Evolutionary conservation across 2,888 invertebrate genomes (phyloP).

Genomic region (Cosmorhoe ocellata): DNA sequence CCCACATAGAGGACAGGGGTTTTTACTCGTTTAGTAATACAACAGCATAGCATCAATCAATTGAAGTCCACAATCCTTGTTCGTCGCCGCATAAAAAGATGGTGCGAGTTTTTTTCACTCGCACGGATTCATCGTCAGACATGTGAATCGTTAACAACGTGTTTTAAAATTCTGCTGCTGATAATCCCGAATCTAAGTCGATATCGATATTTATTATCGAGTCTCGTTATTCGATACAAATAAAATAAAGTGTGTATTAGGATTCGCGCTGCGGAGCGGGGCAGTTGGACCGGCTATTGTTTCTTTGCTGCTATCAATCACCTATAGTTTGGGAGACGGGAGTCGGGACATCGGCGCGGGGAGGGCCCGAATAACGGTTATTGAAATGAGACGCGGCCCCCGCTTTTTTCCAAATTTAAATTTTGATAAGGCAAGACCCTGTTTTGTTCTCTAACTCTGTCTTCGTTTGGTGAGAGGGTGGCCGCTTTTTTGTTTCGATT

Average conservation of each 20-base stretch:
- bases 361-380: constrained; percentile 77
- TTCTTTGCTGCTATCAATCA: constrained; percentile 79
- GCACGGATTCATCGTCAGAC: constrained; percentile 36
- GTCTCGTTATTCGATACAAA: constrained; percentile 74
- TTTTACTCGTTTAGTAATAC: constrained; percentile 34
- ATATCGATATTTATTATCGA: constrained; percentile 73
- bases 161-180: constrained; percentile 60
- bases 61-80: constrained; percentile 25
- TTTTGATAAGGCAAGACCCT: constrained; percentile 81
- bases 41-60: constrained; percentile 32
- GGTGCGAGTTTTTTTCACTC: constrained; percentile 34
- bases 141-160: constrained; percentile 46
- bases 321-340: constrained; percentile 59
- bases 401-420: constrained; percentile 82
- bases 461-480: constrained; percentile 67
- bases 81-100: constrained; percentile 32
- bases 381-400: constrained; percentile 79
- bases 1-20: constrained; percentile 16
- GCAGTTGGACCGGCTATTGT: constrained; percentile 74
- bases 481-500: constrained; percentile 67
- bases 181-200: constrained; percentile 71
- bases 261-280: constrained; percentile 72
- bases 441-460: constrained; percentile 75
- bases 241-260: constrained; percentile 81
- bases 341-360: constrained; percentile 38